Evolutionary conservation across 1,140 invertebrate species (phyloP).

Genomic region (Lasioglossum albipes): DNA sequence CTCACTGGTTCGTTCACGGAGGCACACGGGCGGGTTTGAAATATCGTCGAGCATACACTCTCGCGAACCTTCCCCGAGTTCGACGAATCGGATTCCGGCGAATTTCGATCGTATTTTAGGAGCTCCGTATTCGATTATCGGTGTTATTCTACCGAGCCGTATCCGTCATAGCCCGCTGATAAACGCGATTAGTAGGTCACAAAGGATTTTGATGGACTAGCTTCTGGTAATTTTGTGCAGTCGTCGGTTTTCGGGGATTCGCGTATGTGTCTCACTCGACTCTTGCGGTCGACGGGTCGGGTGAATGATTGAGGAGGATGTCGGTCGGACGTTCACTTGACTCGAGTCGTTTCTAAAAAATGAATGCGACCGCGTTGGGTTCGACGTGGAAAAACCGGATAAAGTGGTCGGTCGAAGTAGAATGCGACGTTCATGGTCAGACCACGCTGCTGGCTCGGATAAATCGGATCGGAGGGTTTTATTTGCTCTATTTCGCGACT

Average conservation of each 20-base stretch:
- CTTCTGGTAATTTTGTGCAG: background rate
- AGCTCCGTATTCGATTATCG: background rate
- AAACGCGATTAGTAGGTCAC: conserved; percentile 11
- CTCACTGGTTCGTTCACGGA: no score
- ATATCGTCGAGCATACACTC: no score
- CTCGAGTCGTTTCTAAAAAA: no score
- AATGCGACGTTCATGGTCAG: background rate
- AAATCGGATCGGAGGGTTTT: conserved; percentile 7
- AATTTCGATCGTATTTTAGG: background rate
- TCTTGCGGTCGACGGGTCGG: no score
- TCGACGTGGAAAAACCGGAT: no score
- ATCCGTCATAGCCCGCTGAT: background rate
- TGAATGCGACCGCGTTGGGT: no score
- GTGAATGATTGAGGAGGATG: no score
- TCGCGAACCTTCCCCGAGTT: no score
- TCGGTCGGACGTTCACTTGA: no score
- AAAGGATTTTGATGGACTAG: background rate
- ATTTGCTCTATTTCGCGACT: background rate
- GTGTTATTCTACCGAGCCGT: no score
- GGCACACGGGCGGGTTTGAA: no score
- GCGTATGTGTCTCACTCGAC: no score
- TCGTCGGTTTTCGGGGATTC: background rate
- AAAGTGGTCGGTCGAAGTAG: background rate
- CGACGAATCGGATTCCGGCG: background rate
- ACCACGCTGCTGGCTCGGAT: background rate